Evolutionary conservation across 2,888 invertebrate species (phyloP), one percentile per base, ranked within the genome.

Genomic region (Myopa tessellatipennis): DNA sequence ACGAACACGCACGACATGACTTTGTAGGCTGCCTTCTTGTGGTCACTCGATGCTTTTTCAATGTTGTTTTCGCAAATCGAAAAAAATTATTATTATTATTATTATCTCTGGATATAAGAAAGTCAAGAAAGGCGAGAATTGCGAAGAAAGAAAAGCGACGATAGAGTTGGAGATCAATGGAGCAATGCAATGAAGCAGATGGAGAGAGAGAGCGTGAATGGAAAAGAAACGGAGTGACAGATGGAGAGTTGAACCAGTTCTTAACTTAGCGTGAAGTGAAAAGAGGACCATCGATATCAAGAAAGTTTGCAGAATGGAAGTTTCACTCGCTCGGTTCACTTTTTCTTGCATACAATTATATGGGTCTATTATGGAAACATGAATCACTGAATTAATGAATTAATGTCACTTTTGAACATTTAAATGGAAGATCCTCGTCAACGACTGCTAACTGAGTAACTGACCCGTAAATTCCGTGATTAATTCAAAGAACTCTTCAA

Each of bases 1-100:
- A n/a, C 38, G 36, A 40, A 16, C 58, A 71, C 71, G 58, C 71
- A 71, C 38, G 58, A 55, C 58, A 71, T 70, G 71, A 70, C 34
- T 70, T 58, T 38, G 71, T 55, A 4, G 50, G 36, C 36, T 67
- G 67, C 34, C 14, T 63, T 18, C 36, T 70, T 70, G 70, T 55
- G 70, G 70, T 70, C 55, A 26, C 7, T 7, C 69, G n/a, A 50
- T 45, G 69, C 18, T 26, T 55, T 55, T 36, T 38, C 38, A 12
- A 2, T 26, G 63, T 34, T 12, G 70, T 70, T 70, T n/a, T 55
- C 26, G 70, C 52, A 70, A 52, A 71, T 71, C 71, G 55, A 36
- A 36, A 55, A 10, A 67, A 67, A 16, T 8, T 6, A 45, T 26
- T 26, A 26, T 26, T 26, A 26, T 34, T 63, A 36, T 63, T 36